Percentiles rank a stretch among this genome's conserved stretches.
Conservation (phyloP, 2,797 vertebrate species). For the Liasis olivaceus region DNA sequence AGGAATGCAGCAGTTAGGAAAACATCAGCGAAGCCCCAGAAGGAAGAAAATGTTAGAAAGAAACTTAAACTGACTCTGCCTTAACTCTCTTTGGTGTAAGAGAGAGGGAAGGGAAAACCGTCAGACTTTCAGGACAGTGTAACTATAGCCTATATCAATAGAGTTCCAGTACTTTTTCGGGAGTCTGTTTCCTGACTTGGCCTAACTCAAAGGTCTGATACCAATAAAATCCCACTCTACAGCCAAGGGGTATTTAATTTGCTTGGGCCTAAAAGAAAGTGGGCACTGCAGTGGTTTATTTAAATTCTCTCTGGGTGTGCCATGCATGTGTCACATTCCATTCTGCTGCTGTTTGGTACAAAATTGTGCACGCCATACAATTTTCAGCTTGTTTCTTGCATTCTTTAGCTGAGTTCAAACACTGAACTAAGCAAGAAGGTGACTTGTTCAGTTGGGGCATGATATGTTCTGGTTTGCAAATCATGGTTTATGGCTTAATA, state of each 20-base stretch:
- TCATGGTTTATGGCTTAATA: neutral
- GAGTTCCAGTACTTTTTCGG: neutral
- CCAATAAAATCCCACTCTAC: neutral
- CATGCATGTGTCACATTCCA: neutral
- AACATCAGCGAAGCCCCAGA: neutral
- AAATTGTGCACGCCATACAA: neutral
- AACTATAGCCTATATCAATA: neutral
- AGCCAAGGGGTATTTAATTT: neutral
- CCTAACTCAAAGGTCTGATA: neutral
- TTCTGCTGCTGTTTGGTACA: neutral
- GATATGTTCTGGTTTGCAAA: neutral
- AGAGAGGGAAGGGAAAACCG: neutral
- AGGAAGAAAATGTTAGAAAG: neutral
- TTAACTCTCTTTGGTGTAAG: neutral
- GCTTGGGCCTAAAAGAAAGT: neutral
- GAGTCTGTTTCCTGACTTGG: neutral
- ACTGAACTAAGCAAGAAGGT: neutral
- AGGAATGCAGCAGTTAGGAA: neutral
- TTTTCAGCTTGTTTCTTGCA: neutral
- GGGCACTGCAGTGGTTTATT: neutral
- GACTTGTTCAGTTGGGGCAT: neutral
- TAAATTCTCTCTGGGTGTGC: neutral
- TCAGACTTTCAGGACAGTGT: neutral
- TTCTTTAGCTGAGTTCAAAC: neutral
- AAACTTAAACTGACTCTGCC: neutral